phyloP scores from a whole-genome alignment of 1,140 invertebrate species.

The Lasioglossum baleicum region DNA sequence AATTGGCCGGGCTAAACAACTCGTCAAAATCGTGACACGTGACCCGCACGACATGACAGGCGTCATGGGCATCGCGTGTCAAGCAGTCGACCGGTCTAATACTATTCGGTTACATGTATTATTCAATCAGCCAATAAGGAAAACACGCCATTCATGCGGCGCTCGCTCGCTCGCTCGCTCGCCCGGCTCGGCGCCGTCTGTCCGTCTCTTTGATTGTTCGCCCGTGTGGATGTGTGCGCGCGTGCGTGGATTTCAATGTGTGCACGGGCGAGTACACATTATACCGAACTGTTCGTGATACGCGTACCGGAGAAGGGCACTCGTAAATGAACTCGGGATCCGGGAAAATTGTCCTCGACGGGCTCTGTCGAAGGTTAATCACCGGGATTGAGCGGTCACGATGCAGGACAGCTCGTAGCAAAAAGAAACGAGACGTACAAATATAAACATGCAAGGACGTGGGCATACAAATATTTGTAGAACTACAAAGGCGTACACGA shows the following conservation, averaged over 20 bases:
- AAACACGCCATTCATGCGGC: conserved; percentile 60
- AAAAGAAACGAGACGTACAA: conserved; percentile 12
- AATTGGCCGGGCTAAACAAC: conserved; percentile 62
- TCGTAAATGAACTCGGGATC: conserved; percentile 40
- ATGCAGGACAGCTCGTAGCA: background rate
- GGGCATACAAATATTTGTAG: no score
- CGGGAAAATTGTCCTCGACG: conserved; percentile 27
- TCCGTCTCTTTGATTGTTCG: background rate
- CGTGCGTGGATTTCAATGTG: background rate
- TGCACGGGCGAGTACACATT: background rate
- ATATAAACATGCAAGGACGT: no score
- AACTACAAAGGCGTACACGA: no score
- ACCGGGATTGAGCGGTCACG: conserved; percentile 26
- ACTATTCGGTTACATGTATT: conserved; percentile 66
- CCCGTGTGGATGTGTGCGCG: background rate
- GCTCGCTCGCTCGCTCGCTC: background rate
- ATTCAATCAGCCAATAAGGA: conserved; percentile 65
- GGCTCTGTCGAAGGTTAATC: conserved; percentile 39
- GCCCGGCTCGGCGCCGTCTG: background rate
- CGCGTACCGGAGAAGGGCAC: conserved; percentile 21
- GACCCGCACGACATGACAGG: conserved; percentile 63
- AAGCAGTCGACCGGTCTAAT: conserved; percentile 55
- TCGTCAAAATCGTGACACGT: conserved; percentile 64
- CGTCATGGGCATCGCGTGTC: conserved; percentile 65
- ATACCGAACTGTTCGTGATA: conserved; percentile 26